Conservation (phyloP, 2,888 invertebrate species). For the Halictus quadricinctus region DNA sequence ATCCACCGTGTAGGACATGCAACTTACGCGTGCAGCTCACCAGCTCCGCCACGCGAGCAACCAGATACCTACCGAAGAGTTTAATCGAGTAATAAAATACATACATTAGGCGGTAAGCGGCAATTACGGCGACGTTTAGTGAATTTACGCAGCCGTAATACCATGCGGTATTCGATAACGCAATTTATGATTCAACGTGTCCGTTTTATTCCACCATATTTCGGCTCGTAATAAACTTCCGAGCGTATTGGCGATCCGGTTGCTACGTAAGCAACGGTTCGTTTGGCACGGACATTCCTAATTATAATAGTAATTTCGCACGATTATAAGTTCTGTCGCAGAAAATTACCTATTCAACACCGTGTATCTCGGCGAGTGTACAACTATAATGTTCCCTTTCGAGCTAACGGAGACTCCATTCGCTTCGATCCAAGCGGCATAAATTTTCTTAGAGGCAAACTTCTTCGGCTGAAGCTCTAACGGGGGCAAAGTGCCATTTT, state of each 20-base stretch:
- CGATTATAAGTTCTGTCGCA: neutral
- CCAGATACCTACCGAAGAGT: slow-evolving; percentile 53
- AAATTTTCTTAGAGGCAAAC: neutral
- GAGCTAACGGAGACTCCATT: neutral
- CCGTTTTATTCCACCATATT: slow-evolving; percentile 14
- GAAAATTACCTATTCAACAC: neutral
- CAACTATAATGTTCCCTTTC: neutral
- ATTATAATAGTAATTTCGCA: neutral
- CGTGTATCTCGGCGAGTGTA: too few species aligned
- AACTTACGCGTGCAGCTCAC: slow-evolving; percentile 65
- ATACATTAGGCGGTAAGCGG: slow-evolving; percentile 53
- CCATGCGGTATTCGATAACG: slow-evolving; percentile 21
- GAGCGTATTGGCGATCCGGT: neutral
- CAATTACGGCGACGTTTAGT: slow-evolving; percentile 39
- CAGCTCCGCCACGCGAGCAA: slow-evolving; percentile 25
- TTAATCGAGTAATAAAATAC: slow-evolving; percentile 73
- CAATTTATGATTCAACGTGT: slow-evolving; percentile 22
- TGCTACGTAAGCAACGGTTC: neutral
- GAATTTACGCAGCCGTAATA: slow-evolving; percentile 49
- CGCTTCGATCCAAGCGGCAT: neutral
- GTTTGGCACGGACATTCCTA: neutral
- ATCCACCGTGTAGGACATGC: slow-evolving; percentile 71
- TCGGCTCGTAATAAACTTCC: neutral
- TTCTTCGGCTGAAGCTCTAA: slow-evolving; percentile 17
- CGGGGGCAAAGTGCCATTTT: slow-evolving; percentile 9